phyloP scores from a whole-genome alignment of 1,140 invertebrate species.

The Rhizoglyphus robini region DNA sequence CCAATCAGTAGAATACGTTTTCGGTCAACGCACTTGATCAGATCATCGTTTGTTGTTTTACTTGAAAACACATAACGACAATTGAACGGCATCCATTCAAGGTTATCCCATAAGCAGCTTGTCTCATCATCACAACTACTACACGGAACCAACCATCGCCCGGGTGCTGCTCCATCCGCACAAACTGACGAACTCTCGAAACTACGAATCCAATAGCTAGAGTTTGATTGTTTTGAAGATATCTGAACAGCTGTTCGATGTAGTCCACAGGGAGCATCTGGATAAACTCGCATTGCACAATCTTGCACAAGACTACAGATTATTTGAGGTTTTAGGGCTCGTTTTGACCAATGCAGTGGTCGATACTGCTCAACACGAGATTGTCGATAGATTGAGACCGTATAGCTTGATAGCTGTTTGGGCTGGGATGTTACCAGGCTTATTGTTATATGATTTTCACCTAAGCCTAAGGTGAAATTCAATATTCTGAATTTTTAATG shows the following conservation, averaged over 20 bases:
- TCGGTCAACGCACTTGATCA: constrained; percentile 22
- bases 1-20: constrained; percentile 39
- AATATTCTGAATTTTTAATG: neutral
- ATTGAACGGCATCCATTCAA: constrained; percentile 33
- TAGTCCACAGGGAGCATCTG: constrained; percentile 4
- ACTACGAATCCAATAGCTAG: too few species aligned
- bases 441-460: neutral
- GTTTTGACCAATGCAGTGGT: neutral
- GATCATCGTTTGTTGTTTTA: too few species aligned
- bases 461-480: neutral
- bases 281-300: neutral
- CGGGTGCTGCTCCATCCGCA: constrained; percentile 23
- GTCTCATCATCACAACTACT: constrained; percentile 28
- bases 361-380: neutral
- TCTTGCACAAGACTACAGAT: neutral
- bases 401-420: neutral
- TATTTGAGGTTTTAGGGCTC: too few species aligned
- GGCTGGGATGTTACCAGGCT: neutral
- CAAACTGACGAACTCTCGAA: too few species aligned
- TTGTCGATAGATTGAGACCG: neutral
- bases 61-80: constrained; percentile 29
- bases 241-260: neutral
- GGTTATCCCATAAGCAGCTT: constrained; percentile 34
- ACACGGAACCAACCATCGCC: constrained; percentile 38
- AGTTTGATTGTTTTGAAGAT: too few species aligned